Evolutionary conservation across 2,888 invertebrate species (phyloP).

Genomic region (Tillus elongatus): DNA sequence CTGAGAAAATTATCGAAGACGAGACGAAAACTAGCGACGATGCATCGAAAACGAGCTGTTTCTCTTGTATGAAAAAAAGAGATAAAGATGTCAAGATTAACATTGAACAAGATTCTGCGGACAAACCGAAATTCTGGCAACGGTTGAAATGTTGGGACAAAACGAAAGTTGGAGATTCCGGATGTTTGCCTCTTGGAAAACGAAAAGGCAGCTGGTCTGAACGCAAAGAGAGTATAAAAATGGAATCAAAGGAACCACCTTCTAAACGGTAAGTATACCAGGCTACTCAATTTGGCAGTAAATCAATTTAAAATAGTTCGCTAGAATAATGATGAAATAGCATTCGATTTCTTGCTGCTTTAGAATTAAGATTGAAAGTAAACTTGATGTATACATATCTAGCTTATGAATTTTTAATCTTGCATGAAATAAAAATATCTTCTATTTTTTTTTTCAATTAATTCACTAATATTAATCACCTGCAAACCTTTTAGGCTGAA

Average conservation of each 20-base stretch:
- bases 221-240: slow-evolving; percentile 49
- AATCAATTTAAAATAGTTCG: too few species aligned
- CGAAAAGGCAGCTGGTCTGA: slow-evolving; percentile 44
- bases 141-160: slow-evolving; percentile 38
- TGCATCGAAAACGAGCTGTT: slow-evolving; percentile 30
- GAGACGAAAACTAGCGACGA: too few species aligned
- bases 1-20: slow-evolving; percentile 5
- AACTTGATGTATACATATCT: too few species aligned
- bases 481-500: too few species aligned
- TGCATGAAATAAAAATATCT: too few species aligned
- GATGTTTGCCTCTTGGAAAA: slow-evolving; percentile 31
- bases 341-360: too few species aligned
- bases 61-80: slow-evolving; percentile 38
- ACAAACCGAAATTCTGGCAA: slow-evolving; percentile 31
- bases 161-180: slow-evolving; percentile 44
- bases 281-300: too few species aligned
- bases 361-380: too few species aligned
- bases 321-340: too few species aligned
- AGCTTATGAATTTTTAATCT: too few species aligned
- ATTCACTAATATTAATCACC: too few species aligned
- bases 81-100: slow-evolving; percentile 22
- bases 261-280: slow-evolving; percentile 34
- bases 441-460: too few species aligned
- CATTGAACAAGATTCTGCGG: slow-evolving; percentile 40
- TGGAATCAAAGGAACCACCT: slow-evolving; percentile 44